Conservation (phyloP, 2,113 vertebrate genomes). For the Pomatorhinus ruficollis region DNA sequence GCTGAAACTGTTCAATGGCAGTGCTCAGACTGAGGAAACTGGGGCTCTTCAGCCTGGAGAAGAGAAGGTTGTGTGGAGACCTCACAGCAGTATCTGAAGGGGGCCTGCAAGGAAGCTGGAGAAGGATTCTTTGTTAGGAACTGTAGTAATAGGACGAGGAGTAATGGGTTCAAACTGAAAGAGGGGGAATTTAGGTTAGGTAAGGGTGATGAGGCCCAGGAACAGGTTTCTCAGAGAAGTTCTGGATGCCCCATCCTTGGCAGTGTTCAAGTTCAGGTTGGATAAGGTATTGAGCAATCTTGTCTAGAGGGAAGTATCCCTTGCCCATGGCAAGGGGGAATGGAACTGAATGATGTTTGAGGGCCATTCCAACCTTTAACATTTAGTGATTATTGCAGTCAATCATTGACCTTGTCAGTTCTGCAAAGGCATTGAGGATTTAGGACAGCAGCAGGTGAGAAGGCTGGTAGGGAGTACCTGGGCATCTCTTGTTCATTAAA, state of each 20-base stretch:
- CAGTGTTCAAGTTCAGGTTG: not conserved
- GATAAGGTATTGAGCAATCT: not conserved
- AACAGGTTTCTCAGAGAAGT: not conserved
- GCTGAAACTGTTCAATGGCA: not conserved
- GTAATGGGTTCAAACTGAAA: not conserved
- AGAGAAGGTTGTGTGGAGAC: not conserved
- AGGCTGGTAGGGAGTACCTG: not conserved
- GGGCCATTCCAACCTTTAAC: not conserved
- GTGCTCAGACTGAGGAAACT: not conserved
- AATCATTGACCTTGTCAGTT: not conserved
- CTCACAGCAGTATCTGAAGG: not conserved
- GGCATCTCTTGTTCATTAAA: not conserved
- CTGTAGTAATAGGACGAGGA: not conserved
- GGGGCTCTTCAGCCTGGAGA: not conserved
- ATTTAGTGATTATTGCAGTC: not conserved
- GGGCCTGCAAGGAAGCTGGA: not conserved
- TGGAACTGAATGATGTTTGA: not conserved
- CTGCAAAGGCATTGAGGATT: not conserved
- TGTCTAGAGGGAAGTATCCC: not conserved
- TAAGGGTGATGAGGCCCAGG: not conserved
- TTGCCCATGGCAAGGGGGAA: fast-evolving
- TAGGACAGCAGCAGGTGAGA: not conserved
- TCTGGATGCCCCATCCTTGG: not conserved
- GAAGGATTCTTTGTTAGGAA: not conserved
- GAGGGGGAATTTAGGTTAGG: not conserved